Evolutionary conservation across 2,888 invertebrate species (phyloP), one percentile per base, ranked within the genome.

Genomic region (Allolobophora icterica): DNA sequence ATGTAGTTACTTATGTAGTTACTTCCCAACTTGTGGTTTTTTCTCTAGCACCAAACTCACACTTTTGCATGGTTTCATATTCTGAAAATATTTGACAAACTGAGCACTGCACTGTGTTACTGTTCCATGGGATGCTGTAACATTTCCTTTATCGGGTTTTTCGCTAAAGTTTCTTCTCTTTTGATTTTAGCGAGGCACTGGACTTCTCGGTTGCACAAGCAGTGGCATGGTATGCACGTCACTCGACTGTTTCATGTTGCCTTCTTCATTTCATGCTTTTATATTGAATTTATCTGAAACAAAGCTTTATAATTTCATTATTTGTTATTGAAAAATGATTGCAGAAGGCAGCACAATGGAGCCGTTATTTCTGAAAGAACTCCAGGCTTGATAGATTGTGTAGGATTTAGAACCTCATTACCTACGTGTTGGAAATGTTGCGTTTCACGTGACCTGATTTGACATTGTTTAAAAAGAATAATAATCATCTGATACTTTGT

Each of bases 181-280:
- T 89, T 42, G 38, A 21, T 52, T 89, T 21, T 42, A 89, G 89
- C 89, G 42, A 15, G 42, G 42, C 89, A 42, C 52, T 24, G 89
- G 89, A 52, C 40, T 89, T 42, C 52, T 89, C 17, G 89, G 89
- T 42, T 89, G 42, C 34, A 89, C 89, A 19, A 42, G 42, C 89
- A 42, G 33, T 33, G 42, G 89, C 42, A 6, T 89, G 89, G 89
- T 89, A 40, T 34, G 33, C 33, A 42, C 89, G 19, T 38, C 21
- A 24, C 38, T 42, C 89, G n/a, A 35, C 52, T 45, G 42, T 40
- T 52, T 42, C 35, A n/a, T 38, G 17, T 45, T 84, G 13, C 21
- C 34, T 84, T 84, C 84, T 84, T 35, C 35, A 33, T 84, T 35
- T 84, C 8, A 13, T n/a, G 71, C 11, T 71, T 71, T 71, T 71